Conservation (phyloP, 1,140 invertebrate species). For the Tenebrio molitor region DNA sequence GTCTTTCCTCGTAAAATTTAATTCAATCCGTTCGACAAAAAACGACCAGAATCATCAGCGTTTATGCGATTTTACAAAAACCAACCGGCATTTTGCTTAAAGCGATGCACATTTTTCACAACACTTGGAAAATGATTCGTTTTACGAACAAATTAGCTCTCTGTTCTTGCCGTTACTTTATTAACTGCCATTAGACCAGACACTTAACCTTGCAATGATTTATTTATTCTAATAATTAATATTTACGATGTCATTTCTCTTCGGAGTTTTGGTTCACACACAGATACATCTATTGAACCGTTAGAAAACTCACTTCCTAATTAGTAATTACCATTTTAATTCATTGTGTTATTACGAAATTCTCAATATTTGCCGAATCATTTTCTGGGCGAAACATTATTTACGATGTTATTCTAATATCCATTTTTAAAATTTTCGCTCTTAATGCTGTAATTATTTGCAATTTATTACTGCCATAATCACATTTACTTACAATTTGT, state of each 20-base stretch:
- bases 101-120: not conserved
- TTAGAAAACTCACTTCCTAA: not conserved
- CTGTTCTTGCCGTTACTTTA: slow-evolving; percentile 23
- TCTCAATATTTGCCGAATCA: not conserved
- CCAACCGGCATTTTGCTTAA: slow-evolving; percentile 4
- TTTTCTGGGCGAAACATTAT: not conserved
- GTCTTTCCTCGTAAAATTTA: slow-evolving; percentile 25
- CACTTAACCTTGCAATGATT: slow-evolving; percentile 25
- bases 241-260: slow-evolving; percentile 40
- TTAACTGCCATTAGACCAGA: slow-evolving; percentile 13
- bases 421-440: slow-evolving; percentile 12
- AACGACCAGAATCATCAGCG: not conserved
- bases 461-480: too few species aligned
- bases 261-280: slow-evolving; percentile 14
- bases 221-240: slow-evolving; percentile 30
- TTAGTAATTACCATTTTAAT: slow-evolving; percentile 30
- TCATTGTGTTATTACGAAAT: slow-evolving; percentile 31
- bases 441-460: too few species aligned
- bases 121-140: not conserved
- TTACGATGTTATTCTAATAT: not conserved
- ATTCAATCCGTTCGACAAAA: slow-evolving; percentile 23
- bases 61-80: slow-evolving; percentile 30
- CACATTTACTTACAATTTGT: too few species aligned
- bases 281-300: not conserved
- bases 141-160: slow-evolving; percentile 6